Evolutionary conservation across 1,140 invertebrate genomes (phyloP), one percentile per base, ranked within the genome.

Genomic region (Eubasilissa regina): DNA sequence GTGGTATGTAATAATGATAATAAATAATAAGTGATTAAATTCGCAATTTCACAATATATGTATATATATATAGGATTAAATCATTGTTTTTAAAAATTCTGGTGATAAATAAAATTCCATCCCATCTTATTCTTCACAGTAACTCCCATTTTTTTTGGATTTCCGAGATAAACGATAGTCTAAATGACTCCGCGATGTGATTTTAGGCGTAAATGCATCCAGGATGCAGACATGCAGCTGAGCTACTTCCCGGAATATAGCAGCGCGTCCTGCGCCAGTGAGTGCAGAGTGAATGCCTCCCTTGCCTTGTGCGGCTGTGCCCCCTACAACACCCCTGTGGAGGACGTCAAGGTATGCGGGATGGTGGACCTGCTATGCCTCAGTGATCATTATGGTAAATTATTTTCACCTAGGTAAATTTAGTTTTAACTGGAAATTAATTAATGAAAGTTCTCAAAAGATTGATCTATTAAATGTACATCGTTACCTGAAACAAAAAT

Each of bases 261-360:
- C n/a, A 66, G 47, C 3, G 66, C 17, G 4, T 60, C 48, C 21
- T 80, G 79, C 55, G 66, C 64, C 51, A 25, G 45, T 6, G 79
- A 80, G 25, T 80, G 79, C 43, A 19, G 45, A 8, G 53, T 73
- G 19, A 80, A 80, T 21, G 75, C 74, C 17, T 72, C 79, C 25
- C 17, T 77, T 15, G 64, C 25, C 12, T 15, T 77, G 0, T 77
- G 79, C 15, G 74, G 55, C 10, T 80, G 79, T 15, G 74, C 79
- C 11, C 73, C 79, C 10, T 73, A 55, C 58, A 75, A 80, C 8
- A 76, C 64, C 15, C 64, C 75, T 1, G 75, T 80, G 4, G 79
- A 77, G 11, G 75, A 77, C 43, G 44, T 53, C 13, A 17, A 35
- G 56, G 68, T 77, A 0, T 80, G 79, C 45, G 56, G 53, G 3